phyloP scores from a whole-genome alignment of 37 sponge, comb jelly and placozoan genomes.

The Oscarella lobularis region DNA sequence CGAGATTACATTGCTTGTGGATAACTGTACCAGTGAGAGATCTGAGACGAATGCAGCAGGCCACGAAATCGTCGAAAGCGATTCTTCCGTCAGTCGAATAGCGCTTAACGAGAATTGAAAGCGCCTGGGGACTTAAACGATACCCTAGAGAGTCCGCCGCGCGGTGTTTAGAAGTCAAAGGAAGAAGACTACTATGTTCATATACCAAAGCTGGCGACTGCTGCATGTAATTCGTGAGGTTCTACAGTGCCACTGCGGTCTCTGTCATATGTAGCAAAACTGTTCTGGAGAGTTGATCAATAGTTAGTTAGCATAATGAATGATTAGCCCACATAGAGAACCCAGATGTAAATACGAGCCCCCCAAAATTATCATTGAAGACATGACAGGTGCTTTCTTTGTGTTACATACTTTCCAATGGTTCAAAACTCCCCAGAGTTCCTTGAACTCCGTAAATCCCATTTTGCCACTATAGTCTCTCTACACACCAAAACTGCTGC shows the following conservation, averaged over 20 bases:
- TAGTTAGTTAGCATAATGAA: no score
- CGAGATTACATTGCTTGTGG: no score
- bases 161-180: no score
- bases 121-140: slow-evolving; percentile 34
- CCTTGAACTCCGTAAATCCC: slow-evolving; percentile 91
- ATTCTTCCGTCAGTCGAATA: slow-evolving; percentile 44
- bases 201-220: slow-evolving; percentile 58
- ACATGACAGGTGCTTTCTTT: not conserved
- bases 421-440: slow-evolving; percentile 55
- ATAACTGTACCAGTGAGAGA: slow-evolving; percentile 39
- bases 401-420: slow-evolving; percentile 59
- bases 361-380: no score
- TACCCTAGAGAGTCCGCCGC: slow-evolving; percentile 10
- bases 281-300: not conserved
- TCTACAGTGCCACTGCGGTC: slow-evolving; percentile 70
- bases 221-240: slow-evolving; percentile 53
- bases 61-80: slow-evolving; percentile 66
- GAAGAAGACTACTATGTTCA: no score
- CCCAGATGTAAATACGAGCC: no score
- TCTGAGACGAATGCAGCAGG: slow-evolving; percentile 41
- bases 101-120: slow-evolving; percentile 29
- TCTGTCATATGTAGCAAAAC: slow-evolving; percentile 26
- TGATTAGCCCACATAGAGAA: no score
- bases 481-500: not conserved
- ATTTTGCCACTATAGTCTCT: slow-evolving; percentile 74